Percentiles rank a stretch among this genome's conserved stretches.
Evolutionary conservation across 2,888 invertebrate genomes (phyloP).

Genomic region (Pimpla rufipes): DNA sequence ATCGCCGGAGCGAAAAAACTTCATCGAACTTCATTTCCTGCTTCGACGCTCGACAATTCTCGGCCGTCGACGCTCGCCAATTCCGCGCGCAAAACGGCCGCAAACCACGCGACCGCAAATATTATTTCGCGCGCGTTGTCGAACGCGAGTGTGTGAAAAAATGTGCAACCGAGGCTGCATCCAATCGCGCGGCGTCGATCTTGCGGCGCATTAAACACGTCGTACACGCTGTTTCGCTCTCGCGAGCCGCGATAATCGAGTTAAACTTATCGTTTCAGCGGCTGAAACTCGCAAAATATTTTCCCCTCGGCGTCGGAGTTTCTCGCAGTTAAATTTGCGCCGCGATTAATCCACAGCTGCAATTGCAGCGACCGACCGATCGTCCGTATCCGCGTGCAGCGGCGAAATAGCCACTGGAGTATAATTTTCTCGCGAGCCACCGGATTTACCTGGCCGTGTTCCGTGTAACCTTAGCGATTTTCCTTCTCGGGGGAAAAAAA

Average conservation of each 20-base stretch:
- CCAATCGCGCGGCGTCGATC: background rate
- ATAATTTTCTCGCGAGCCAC: conserved; percentile 35
- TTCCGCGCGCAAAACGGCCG: conserved; percentile 7
- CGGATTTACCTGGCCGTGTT: background rate
- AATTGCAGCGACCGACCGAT: background rate
- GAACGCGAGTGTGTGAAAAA: conserved; percentile 16
- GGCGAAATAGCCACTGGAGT: conserved; percentile 26
- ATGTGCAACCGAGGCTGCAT: conserved; percentile 28
- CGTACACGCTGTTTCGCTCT: background rate
- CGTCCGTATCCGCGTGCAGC: background rate
- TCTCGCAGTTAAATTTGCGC: conserved; percentile 5
- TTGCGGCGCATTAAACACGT: background rate
- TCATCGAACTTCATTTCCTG: conserved; percentile 7
- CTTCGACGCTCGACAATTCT: background rate
- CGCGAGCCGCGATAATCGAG: conserved; percentile 1
- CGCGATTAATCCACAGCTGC: conserved; percentile 22
- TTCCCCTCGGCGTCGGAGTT: conserved; percentile 12
- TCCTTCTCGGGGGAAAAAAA: background rate
- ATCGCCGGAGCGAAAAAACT: background rate
- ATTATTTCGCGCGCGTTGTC: conserved; percentile 16
- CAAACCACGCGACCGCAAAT: conserved; percentile 15
- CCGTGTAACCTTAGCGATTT: conserved; percentile 20
- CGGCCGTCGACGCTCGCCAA: background rate
- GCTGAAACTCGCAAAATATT: conserved; percentile 33
- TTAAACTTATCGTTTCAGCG: conserved; percentile 36